A percentile compares a stretch with the other conserved stretches of the same genome.
Conservation (phyloP, 64 coral and sea anemone genomes). For the Cladopsammia gracilis region DNA sequence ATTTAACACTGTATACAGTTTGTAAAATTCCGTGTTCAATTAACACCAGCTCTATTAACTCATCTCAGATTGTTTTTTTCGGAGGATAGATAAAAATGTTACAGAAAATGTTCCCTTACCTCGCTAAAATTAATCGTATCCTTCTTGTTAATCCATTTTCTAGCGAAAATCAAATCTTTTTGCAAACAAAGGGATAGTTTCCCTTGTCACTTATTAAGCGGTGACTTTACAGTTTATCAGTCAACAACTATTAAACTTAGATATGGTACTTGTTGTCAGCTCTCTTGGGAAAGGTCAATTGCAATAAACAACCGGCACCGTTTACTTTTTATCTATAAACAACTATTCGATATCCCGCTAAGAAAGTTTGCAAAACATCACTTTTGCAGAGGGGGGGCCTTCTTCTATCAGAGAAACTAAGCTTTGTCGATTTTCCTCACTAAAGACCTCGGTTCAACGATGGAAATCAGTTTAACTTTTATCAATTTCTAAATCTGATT, state of each 20-base stretch:
- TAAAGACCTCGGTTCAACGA: background rate
- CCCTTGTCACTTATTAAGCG: background rate
- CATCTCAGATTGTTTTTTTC: background rate
- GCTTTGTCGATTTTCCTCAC: background rate
- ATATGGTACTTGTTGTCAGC: constrained; percentile 32
- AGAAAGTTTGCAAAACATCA: background rate
- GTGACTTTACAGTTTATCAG: background rate
- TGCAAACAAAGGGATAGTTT: background rate
- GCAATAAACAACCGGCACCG: constrained; percentile 26
- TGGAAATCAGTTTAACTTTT: too few species aligned
- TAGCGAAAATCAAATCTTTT: background rate
- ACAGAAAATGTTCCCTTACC: background rate
- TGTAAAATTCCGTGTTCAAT: background rate
- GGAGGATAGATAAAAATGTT: background rate
- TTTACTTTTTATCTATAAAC: background rate
- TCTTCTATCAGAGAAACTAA: too few species aligned
- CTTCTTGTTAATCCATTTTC: background rate
- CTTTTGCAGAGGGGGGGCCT: background rate
- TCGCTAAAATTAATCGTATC: background rate
- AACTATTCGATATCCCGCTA: background rate
- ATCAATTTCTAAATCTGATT: background rate
- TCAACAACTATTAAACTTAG: background rate
- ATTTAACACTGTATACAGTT: background rate
- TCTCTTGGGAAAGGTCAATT: constrained; percentile 32
- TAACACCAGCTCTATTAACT: background rate